phyloP scores from a whole-genome alignment of 2,113 vertebrate genomes.

The Aldabrachelys gigantea region DNA sequence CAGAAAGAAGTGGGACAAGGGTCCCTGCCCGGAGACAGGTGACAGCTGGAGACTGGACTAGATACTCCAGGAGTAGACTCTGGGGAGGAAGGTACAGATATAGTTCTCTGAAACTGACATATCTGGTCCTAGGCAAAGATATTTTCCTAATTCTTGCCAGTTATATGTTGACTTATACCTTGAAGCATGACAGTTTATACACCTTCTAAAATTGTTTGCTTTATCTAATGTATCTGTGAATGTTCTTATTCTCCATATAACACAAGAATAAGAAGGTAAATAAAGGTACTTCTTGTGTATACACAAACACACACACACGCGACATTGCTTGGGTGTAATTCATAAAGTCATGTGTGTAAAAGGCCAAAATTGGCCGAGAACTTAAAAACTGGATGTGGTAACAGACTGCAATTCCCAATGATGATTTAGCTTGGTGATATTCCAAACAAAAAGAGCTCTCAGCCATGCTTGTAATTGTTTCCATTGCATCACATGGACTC shows the following conservation, averaged over 20 bases:
- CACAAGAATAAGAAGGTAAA: neutral
- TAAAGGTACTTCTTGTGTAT: neutral
- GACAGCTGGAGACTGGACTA: neutral
- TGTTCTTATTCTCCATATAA: neutral
- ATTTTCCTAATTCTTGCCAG: accelerated
- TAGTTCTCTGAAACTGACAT: neutral
- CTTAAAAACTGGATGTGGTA: neutral
- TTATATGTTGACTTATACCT: neutral
- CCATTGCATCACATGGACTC: neutral
- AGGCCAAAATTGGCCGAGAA: neutral
- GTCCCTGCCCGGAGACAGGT: neutral
- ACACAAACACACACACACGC: neutral
- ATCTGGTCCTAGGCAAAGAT: accelerated
- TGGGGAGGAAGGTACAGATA: neutral
- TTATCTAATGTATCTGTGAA: neutral
- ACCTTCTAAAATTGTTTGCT: neutral
- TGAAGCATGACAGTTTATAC: neutral
- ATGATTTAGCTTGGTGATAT: neutral
- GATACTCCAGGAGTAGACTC: neutral
- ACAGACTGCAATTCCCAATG: neutral
- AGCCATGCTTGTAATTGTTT: neutral
- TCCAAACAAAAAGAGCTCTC: neutral
- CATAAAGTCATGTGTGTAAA: neutral
- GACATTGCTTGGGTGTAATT: neutral
- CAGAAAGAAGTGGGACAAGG: neutral